Conservation (phyloP, 2,888 invertebrate species). For the Eulithis prunata region DNA sequence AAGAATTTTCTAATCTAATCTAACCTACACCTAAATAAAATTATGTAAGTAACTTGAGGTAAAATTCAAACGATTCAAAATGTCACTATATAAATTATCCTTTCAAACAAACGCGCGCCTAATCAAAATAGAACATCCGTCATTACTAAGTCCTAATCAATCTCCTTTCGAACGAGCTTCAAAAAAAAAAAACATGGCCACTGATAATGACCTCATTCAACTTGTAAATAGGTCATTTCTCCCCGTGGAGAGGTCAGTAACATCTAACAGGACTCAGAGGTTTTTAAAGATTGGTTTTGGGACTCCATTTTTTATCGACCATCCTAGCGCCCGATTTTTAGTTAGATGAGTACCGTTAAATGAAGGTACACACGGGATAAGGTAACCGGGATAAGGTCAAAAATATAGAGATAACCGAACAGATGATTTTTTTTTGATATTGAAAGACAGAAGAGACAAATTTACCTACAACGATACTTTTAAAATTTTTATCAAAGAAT, state of each 20-base stretch:
- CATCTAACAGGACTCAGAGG: conserved; percentile 77
- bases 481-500: too few species aligned
- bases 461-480: too few species aligned
- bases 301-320: conserved; percentile 78
- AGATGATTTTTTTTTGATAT: too few species aligned
- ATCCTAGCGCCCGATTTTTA: conserved; percentile 72
- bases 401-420: conserved; percentile 43
- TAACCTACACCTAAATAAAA: neutral
- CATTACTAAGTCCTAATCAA: conserved; percentile 40
- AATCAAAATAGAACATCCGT: conserved; percentile 31
- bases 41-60: neutral
- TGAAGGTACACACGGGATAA: conserved; percentile 49
- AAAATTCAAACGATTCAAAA: neutral
- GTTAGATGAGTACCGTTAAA: conserved; percentile 79
- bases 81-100: conserved; percentile 5
- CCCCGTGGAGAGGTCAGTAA: conserved; percentile 74
- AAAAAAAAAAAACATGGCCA: conserved; percentile 47
- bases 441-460: too few species aligned
- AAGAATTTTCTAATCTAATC: too few species aligned
- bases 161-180: conserved; percentile 41
- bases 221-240: conserved; percentile 79
- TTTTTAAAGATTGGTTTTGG: conserved; percentile 65
- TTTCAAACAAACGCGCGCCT: conserved; percentile 27
- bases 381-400: conserved; percentile 48
- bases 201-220: conserved; percentile 75